These are phyloP conservation scores for Cataglyphis altisquamis DNA, from an alignment of 2,888 invertebrate genomes.

Conservation along the genomic window DNA sequence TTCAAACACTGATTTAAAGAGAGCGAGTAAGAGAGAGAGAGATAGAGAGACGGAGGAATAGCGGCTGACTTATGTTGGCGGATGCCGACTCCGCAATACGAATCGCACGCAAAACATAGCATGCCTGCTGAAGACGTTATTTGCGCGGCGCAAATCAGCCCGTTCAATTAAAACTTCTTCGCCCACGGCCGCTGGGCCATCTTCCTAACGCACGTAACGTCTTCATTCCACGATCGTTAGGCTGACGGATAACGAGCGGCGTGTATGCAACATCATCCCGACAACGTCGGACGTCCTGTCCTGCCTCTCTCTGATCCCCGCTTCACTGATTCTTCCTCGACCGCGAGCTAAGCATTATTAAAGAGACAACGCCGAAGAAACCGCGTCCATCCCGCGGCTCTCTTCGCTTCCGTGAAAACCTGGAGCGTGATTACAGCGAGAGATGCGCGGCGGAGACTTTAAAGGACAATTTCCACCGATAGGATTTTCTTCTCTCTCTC, in stretches of 20 bases:
- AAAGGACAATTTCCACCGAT: constrained; percentile 1
- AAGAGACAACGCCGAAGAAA: constrained; percentile 62
- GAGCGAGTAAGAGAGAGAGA: neutral
- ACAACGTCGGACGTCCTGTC: constrained; percentile 42
- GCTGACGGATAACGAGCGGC: constrained; percentile 43
- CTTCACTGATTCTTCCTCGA: constrained; percentile 6
- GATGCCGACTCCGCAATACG: neutral
- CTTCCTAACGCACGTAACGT: constrained; percentile 44
- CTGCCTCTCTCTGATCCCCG: constrained; percentile 35
- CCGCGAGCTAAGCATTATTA: constrained; percentile 61
- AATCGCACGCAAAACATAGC: constrained; percentile 35
- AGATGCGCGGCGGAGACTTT: neutral
- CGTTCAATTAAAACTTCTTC: constrained; percentile 43
- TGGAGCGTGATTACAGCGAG: neutral
- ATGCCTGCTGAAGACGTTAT: constrained; percentile 28
- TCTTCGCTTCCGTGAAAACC: constrained; percentile 58
- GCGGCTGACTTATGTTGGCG: neutral
- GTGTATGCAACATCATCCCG: constrained; percentile 26
- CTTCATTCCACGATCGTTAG: constrained; percentile 38
- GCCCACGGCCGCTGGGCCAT: constrained; percentile 33
- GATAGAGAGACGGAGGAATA: neutral
- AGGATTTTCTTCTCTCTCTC: neutral
- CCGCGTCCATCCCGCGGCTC: constrained; percentile 54
- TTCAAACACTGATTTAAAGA: neutral
- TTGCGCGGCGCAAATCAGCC: constrained; percentile 48